phyloP scores from a whole-genome alignment of 37 sponge, comb jelly and placozoan species.

The Beroe ovata region DNA sequence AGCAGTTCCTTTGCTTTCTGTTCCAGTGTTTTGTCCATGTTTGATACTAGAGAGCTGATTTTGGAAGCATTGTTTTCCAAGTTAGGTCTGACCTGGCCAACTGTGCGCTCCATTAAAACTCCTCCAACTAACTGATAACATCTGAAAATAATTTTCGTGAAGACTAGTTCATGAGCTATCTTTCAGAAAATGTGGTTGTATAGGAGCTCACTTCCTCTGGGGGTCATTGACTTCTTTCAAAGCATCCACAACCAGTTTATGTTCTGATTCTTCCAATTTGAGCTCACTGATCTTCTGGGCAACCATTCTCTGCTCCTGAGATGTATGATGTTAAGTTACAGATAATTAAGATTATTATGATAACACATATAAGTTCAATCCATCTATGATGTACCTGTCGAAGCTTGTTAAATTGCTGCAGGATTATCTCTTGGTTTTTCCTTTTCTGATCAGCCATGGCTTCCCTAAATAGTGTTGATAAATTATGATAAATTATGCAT shows the following conservation, averaged over 20 bases:
- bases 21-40: conserved; percentile 73
- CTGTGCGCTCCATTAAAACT: conserved; percentile 90
- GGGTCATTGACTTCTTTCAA: conserved; percentile 51
- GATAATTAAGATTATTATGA: no score
- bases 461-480: no score
- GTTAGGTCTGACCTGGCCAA: conserved; percentile 86
- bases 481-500: no score
- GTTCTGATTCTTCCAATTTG: conserved; percentile 85
- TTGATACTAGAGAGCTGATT: conserved; percentile 63
- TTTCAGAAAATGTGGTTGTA: no score
- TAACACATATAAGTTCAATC: no score
- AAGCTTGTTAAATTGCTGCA: conserved; percentile 62
- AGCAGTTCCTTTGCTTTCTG: conserved; percentile 82
- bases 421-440: conserved; percentile 44
- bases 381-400: conserved; percentile 60
- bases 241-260: conserved; percentile 70
- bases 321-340: no score
- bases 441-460: conserved; percentile 44
- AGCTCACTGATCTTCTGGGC: conserved; percentile 86
- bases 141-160: no score
- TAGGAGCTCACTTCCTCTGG: not conserved
- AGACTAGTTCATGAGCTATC: no score
- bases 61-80: conserved; percentile 75
- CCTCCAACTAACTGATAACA: conserved; percentile 94
- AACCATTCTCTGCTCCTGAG: conserved; percentile 80